Evolutionary conservation across 2,888 invertebrate species (phyloP), one percentile per base, ranked within the genome.

Genomic region (Macroteleia sp.): DNA sequence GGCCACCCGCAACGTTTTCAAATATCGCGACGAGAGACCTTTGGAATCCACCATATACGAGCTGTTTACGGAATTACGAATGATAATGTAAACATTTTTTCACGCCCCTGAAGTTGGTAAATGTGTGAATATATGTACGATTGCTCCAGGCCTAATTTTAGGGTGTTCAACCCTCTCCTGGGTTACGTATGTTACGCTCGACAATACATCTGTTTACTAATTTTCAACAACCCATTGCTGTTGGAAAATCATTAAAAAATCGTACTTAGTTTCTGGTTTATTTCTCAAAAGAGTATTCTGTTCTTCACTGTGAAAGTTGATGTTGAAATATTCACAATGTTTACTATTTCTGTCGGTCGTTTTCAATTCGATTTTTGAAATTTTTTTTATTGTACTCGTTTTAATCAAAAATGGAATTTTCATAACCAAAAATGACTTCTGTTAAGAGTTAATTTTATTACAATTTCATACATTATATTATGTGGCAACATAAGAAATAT

Each of bases 71-170:
- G 89, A 91, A 91, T 91, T 91, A 91, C 90, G 84, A 83, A 91
- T 91, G 91, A 91, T 91, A 91, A 90, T 91, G 90, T 91, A 91
- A 91, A 90, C 91, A 90, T 89, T 91, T 91, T 90, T 89, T 91
- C 88, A 89, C 89, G 87, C 87, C 85, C 87, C 84, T 85, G 83
- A 86, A 80, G 80, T 83, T 84, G 83, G 84, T 85, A 83, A 81
- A 82, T 83, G 81, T 79, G 79, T 80, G 83, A 59, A 77, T 80
- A 78, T 74, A 81, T 69, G 77, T 62, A 70, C 77, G 75, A 78
- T 70, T 74, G 84, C 87, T 86, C 73, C 83, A 81, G 88, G 89
- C 89, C 90, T 91, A 91, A 91, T 91, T 91, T 91, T 91, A 90
- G 90, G 91, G 91, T 88, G 89, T 88, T 87, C 88, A 87, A 88